Evolutionary conservation across 1,140 invertebrate genomes (phyloP).

Genomic region (Vanessa tameamea): DNA sequence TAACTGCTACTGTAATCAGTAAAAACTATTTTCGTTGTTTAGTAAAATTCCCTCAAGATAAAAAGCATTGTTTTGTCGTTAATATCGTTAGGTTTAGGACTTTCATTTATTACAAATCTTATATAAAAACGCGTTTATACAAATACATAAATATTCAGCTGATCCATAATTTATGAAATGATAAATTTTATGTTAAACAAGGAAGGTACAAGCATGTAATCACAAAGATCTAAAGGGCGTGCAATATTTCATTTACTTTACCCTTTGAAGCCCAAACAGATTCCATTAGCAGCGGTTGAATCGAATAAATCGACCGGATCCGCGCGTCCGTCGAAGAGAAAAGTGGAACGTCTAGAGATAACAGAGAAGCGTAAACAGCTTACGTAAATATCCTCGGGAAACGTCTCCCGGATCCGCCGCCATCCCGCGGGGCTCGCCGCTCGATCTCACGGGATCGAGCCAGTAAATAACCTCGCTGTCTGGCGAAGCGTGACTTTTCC

Average conservation of each 20-base stretch:
- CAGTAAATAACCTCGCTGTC: neutral
- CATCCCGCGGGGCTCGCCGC: neutral
- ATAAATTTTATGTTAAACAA: too few species aligned
- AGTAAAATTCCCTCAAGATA: too few species aligned
- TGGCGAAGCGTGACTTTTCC: neutral
- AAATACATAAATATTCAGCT: too few species aligned
- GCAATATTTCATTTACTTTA: neutral
- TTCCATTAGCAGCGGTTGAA: neutral
- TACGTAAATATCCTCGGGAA: conserved; percentile 12
- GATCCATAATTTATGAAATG: too few species aligned
- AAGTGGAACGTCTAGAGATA: conserved; percentile 15
- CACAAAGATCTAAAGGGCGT: neutral
- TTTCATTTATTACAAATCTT: too few species aligned
- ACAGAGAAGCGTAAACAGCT: conserved; percentile 14
- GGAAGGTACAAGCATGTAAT: neutral
- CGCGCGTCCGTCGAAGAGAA: conserved; percentile 3
- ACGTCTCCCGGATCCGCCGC: neutral
- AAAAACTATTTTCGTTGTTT: too few species aligned
- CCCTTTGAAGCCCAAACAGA: neutral
- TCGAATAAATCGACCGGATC: neutral
- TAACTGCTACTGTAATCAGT: too few species aligned
- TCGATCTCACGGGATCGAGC: neutral
- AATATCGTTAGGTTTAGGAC: too few species aligned
- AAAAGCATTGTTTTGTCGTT: too few species aligned
- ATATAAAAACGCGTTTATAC: too few species aligned